Evolutionary conservation across 2,888 invertebrate genomes (phyloP), one percentile per base, ranked within the genome.

Genomic region (Monochamus alternatus): DNA sequence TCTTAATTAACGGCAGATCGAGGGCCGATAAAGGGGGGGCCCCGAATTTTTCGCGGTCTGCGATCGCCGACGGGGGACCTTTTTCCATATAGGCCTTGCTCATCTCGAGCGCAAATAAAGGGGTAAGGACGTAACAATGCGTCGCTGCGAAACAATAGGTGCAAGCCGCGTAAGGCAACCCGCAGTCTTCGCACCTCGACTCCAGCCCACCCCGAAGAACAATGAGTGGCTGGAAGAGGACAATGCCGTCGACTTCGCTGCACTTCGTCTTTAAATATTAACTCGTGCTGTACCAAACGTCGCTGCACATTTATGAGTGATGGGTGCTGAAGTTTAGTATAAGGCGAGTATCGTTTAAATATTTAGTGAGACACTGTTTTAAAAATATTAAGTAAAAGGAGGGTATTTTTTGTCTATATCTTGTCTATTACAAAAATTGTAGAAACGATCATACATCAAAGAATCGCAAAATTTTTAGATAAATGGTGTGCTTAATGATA

Each of bases 101-200:
- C 82, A 83, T 82, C 83, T 82, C 81, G 81, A 83, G 82, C 81
- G 81, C 82, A 84, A 83, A 83, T 80, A 83, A 83, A 84, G 82
- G 84, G 83, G 83, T 82, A 81, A 82, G 81, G 79, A 81, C 80
- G 83, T 81, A 83, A 85, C 85, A 85, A 85, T 84, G 81, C 81
- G 79, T 77, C 80, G 80, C 77, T 71, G 52, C 75, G 75, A 80
- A 83, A 84, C 83, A 84, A 85, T 79, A 78, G 79, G 75, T 78
- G 81, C 82, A 82, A 77, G 79, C 73, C 76, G 79, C 75, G 79
- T 76, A 75, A 81, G 80, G 78, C 77, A 81, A 81, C 79, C 84
- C 83, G 78, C 83, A 83, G 80, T 84, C 84, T 85, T 84, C 83
- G 80, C 85, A 85, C 85, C 84, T 85, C 81, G 79, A 76, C 73